Percentiles rank a stretch among this genome's conserved stretches.
Evolutionary conservation across 2,888 invertebrate species (phyloP).

Genomic region (Lithophane semibrunnea): DNA sequence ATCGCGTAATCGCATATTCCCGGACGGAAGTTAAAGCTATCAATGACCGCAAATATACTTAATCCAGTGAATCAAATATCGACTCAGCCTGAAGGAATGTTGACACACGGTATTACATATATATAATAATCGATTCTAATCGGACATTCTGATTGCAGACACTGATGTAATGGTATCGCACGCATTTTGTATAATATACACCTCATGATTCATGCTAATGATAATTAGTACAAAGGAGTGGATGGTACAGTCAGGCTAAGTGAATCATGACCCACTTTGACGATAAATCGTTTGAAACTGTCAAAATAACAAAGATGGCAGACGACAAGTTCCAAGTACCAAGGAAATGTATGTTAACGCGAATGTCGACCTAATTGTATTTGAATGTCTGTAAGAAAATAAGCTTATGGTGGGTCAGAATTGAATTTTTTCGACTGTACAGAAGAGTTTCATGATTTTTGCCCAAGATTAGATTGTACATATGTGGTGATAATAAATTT

Average conservation of each 20-base stretch:
- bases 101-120: not conserved
- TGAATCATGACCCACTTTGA: too few species aligned
- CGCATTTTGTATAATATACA: not conserved
- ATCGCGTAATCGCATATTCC: not conserved
- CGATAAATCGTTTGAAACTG: too few species aligned
- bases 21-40: not conserved
- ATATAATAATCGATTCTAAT: not conserved
- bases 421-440: too few species aligned
- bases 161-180: not conserved
- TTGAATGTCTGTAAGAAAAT: too few species aligned
- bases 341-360: too few species aligned
- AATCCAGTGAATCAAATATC: not conserved
- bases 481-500: too few species aligned
- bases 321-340: too few species aligned
- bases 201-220: not conserved
- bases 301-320: too few species aligned
- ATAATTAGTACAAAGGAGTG: conserved; percentile 1
- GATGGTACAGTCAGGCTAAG: too few species aligned
- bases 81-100: not conserved
- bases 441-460: not conserved
- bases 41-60: not conserved
- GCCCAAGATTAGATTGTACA: not conserved
- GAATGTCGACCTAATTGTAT: too few species aligned
- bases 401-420: too few species aligned
- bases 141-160: conserved; percentile 12